Evolutionary conservation across 1,140 invertebrate genomes (phyloP).

Genomic region (Solenopsis invicta): DNA sequence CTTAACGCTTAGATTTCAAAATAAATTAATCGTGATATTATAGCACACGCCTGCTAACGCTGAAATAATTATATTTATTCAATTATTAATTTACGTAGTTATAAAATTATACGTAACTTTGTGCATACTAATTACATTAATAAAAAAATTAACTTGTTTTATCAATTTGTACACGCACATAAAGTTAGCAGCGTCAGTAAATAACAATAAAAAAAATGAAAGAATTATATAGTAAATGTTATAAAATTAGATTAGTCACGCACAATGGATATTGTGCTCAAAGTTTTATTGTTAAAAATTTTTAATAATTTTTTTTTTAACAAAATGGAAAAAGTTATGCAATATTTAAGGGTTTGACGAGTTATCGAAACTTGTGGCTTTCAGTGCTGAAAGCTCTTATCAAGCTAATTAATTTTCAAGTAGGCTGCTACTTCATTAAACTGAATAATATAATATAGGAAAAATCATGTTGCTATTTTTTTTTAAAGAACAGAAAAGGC

Average conservation of each 20-base stretch:
- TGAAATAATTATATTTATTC: not conserved
- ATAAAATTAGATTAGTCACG: not conserved
- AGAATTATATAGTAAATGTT: not conserved
- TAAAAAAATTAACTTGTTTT: conserved; percentile 9
- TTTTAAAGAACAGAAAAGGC: not conserved
- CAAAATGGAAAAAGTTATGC: not conserved
- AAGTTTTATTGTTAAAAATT: not conserved
- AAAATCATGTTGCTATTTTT: not conserved
- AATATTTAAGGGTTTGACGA: not conserved
- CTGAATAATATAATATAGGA: conserved; percentile 34
- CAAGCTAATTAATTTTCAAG: conserved; percentile 31
- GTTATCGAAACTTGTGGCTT: not conserved
- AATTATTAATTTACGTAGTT: not conserved
- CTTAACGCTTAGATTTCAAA: not conserved
- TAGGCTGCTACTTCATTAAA: conserved; percentile 33
- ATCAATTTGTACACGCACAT: not conserved
- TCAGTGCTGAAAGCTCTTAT: not conserved
- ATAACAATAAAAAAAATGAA: not conserved
- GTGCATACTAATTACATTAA: not conserved
- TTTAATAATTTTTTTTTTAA: not conserved
- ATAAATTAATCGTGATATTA: conserved; percentile 15
- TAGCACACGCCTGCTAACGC: too few species aligned
- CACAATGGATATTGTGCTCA: not conserved
- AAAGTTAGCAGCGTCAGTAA: not conserved
- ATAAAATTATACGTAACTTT: not conserved